phyloP scores from a whole-genome alignment of 2,888 invertebrate species.

The Cephalotes varians region DNA sequence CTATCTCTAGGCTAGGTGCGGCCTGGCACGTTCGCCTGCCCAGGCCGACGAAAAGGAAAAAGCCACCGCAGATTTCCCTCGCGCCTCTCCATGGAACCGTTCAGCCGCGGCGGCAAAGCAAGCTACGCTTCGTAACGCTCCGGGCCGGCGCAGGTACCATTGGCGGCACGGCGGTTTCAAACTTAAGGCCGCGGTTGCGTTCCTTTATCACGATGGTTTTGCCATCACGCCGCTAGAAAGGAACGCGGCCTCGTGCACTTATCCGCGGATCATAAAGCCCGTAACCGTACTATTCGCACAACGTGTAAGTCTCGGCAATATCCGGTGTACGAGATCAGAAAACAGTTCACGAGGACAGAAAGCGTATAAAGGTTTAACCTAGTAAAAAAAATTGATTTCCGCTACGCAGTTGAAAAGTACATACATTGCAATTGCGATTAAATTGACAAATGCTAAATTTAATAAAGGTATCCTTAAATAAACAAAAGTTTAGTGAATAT shows the following conservation, averaged over 20 bases:
- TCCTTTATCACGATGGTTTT: slow-evolving; percentile 78
- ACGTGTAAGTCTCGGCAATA: slow-evolving; percentile 33
- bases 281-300: slow-evolving; percentile 70
- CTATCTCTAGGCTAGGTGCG: slow-evolving; percentile 64
- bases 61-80: slow-evolving; percentile 66
- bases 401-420: background rate
- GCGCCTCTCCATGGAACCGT: slow-evolving; percentile 55
- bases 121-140: slow-evolving; percentile 35
- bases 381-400: background rate
- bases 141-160: slow-evolving; percentile 52
- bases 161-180: slow-evolving; percentile 54
- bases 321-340: background rate
- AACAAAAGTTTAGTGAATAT: background rate
- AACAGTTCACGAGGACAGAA: background rate
- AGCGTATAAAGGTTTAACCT: background rate
- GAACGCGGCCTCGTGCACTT: slow-evolving; percentile 69
- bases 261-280: slow-evolving; percentile 77
- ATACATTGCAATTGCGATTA: background rate
- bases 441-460: background rate
- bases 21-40: slow-evolving; percentile 52
- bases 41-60: slow-evolving; percentile 56
- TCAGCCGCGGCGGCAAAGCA: slow-evolving; percentile 35
- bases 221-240: slow-evolving; percentile 76
- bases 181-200: slow-evolving; percentile 56
- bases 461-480: background rate